Percentiles rank a stretch among this genome's conserved stretches.
Evolutionary conservation across 2,888 invertebrate species (phyloP).

Genomic region (Tineola bisselliella): DNA sequence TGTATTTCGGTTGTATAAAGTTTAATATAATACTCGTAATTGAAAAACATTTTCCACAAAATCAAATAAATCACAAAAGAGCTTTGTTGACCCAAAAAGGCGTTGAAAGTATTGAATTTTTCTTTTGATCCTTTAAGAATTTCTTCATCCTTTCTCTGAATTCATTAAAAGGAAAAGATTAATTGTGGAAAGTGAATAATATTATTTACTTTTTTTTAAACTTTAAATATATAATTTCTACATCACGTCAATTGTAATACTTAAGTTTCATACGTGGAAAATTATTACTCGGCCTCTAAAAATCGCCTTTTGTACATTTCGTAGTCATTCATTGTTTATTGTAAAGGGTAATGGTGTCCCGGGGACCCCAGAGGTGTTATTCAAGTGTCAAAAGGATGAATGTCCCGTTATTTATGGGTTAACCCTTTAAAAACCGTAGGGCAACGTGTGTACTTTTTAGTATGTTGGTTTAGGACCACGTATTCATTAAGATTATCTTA

Average conservation of each 20-base stretch:
- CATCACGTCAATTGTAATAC: too few species aligned
- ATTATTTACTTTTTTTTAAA: not conserved
- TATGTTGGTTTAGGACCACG: constrained; percentile 5
- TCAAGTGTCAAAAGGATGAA: constrained; percentile 61
- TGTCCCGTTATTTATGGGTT: constrained; percentile 54
- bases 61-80: constrained; percentile 15
- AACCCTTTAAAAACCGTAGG: constrained; percentile 6
- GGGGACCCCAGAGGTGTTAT: constrained; percentile 40
- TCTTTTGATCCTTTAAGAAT: not conserved
- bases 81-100: constrained; percentile 9
- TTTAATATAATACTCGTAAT: not conserved
- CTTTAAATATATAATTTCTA: too few species aligned
- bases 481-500: constrained; percentile 12
- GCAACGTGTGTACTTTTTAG: not conserved
- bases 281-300: not conserved
- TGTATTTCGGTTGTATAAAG: constrained; percentile 1
- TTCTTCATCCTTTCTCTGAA: constrained; percentile 15
- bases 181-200: not conserved
- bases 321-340: constrained; percentile 40
- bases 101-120: constrained; percentile 14
- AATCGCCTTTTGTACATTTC: constrained; percentile 11
- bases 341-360: constrained; percentile 54
- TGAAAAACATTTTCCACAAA: constrained; percentile 16
- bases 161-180: not conserved
- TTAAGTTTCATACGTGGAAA: not conserved